A percentile compares a stretch with the other conserved stretches of the same genome.
Conservation (phyloP, 2,888 invertebrate genomes). For the Timandra comae region DNA sequence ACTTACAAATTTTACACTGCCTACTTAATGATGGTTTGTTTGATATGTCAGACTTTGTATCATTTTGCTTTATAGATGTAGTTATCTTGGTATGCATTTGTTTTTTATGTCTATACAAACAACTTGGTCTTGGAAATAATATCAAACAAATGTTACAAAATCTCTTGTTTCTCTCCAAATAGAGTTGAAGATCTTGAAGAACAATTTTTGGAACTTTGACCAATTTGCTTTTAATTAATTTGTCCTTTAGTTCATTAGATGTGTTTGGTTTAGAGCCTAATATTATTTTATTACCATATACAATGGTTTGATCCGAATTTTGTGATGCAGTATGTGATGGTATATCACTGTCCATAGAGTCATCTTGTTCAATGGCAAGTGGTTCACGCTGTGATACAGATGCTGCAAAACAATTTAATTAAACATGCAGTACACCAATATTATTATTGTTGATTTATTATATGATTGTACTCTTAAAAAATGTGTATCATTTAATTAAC, state of each 20-base stretch:
- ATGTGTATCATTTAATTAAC: neutral
- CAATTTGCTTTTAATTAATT: slow-evolving; percentile 6
- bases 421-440: too few species aligned
- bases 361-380: too few species aligned
- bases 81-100: slow-evolving; percentile 15
- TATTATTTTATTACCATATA: slow-evolving; percentile 46
- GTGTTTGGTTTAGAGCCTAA: slow-evolving; percentile 39
- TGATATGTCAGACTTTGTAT: too few species aligned
- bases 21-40: too few species aligned
- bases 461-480: neutral
- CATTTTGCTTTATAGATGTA: slow-evolving; percentile 3
- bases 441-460: too few species aligned
- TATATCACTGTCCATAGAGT: too few species aligned
- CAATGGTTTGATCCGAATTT: too few species aligned
- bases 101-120: slow-evolving; percentile 26
- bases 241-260: slow-evolving; percentile 1
- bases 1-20: too few species aligned
- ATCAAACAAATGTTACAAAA: slow-evolving; percentile 48
- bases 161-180: slow-evolving; percentile 35
- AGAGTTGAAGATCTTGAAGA: slow-evolving; percentile 34
- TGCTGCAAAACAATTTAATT: too few species aligned
- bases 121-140: slow-evolving; percentile 36
- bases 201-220: slow-evolving; percentile 25
- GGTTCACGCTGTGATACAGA: too few species aligned
- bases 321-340: too few species aligned